Conservation (phyloP, 2,113 vertebrate species). For the Podarcis raffonei region DNA sequence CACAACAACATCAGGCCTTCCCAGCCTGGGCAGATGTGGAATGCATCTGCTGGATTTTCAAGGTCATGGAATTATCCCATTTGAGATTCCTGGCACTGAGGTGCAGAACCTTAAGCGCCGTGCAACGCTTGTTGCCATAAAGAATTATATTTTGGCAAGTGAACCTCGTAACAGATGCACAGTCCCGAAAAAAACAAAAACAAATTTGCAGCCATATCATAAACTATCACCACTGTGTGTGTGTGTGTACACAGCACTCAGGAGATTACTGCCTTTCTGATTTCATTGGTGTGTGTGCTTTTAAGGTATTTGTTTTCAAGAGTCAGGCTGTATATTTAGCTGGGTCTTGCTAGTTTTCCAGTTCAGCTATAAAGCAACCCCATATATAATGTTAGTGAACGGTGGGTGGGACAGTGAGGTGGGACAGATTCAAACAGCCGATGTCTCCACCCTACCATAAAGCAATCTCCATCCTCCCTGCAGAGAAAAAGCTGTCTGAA, state of each 20-base stretch:
- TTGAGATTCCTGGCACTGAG: constrained; percentile 74
- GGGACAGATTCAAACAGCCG: too few relatives aligned
- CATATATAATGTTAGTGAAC: neutral
- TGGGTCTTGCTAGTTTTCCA: constrained; percentile 34
- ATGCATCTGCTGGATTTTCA: constrained; percentile 82
- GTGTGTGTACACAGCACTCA: constrained; percentile 32
- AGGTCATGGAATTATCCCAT: constrained; percentile 83
- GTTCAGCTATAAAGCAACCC: neutral
- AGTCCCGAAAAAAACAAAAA: constrained; percentile 59
- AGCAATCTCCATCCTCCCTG: neutral
- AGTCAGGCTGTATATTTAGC: constrained; percentile 42
- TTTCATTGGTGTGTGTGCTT: constrained; percentile 32
- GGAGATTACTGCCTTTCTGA: constrained; percentile 51
- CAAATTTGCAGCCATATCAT: constrained; percentile 60
- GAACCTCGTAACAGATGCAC: constrained; percentile 68
- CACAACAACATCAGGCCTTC: constrained; percentile 78
- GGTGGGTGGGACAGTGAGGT: constrained; percentile 15
- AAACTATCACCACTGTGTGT: constrained; percentile 33
- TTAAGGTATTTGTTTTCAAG: constrained; percentile 46
- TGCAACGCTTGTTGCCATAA: constrained; percentile 72
- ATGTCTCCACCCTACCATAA: neutral
- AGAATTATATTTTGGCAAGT: constrained; percentile 73
- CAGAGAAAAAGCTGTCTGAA: neutral
- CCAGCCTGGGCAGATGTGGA: constrained; percentile 86
- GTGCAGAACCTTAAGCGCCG: constrained; percentile 70